phyloP scores from a whole-genome alignment of 2,113 vertebrate genomes.

The Saccopteryx bilineata region DNA sequence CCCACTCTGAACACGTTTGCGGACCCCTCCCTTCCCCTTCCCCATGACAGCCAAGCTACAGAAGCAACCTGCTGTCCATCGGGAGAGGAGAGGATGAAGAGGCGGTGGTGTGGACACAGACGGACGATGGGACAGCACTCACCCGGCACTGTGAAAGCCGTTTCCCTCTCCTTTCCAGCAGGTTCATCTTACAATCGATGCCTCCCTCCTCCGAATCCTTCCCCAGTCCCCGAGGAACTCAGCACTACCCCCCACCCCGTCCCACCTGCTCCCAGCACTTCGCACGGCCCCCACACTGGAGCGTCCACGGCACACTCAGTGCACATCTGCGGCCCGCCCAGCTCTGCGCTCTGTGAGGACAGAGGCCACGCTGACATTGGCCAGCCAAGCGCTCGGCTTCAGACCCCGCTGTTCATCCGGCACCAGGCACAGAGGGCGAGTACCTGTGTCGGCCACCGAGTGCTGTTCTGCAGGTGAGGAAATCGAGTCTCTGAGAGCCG shows the following conservation, averaged over 20 bases:
- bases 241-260: rapidly evolving
- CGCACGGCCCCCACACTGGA: too few species aligned
- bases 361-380: rapidly evolving
- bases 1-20: not conserved
- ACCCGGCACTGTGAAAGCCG: not conserved
- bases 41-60: rapidly evolving
- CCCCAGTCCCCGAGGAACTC: not conserved
- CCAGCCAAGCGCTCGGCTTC: rapidly evolving
- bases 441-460: rapidly evolving
- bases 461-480: not conserved
- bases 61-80: not conserved
- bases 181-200: not conserved
- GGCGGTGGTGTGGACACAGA: rapidly evolving
- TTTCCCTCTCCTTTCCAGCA: not conserved
- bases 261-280: rapidly evolving
- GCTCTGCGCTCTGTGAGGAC: not conserved
- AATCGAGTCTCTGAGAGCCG: too few species aligned
- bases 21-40: not conserved
- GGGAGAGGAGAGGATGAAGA: not conserved
- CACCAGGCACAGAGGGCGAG: too few species aligned
- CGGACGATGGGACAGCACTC: rapidly evolving
- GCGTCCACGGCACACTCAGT: rapidly evolving
- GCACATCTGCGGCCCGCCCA: rapidly evolving
- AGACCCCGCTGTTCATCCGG: too few species aligned
- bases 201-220: not conserved